Evolutionary conservation across 2,797 vertebrate genomes (phyloP), one percentile per base, ranked within the genome.

Genomic region (Threskiornis aethiopicus): DNA sequence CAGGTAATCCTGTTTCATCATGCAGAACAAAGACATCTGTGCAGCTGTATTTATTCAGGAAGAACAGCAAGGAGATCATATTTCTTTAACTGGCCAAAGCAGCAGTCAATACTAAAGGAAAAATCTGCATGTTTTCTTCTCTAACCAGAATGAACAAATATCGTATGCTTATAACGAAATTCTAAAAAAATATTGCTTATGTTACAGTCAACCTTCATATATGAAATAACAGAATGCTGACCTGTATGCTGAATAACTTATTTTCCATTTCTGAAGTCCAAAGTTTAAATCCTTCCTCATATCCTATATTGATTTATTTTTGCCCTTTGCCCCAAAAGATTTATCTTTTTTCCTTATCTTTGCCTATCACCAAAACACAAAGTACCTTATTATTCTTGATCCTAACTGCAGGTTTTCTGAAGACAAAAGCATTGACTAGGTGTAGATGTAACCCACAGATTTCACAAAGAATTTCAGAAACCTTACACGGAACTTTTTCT

Each of bases 1-100:
- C 83, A 89, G 39, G 58, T 89, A 96, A 89, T 70, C n/a, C 35
- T 84, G n/a, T 85, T 94, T 90, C 57, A 73, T 72, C 54, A 54
- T 25, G n/a, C 9, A 26, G 79, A 92, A 92, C 82, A 93, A 80
- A 80, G 76, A 58, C 57, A 62, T 61, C 59, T 71, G 47, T 62
- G 54, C 39, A 85, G 65, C 61, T 95, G 70, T 42, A 67, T 84
- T 93, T 64, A 75, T 87, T 94, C 61, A 72, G 71, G n/a, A 87
- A 81, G 39, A 87, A 67, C 14, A 94, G 47, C 69, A 75, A 20
- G 25, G 37, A 84, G 81, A 89, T 80, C 26, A 13, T 54, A 49
- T 93, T 88, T 81, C 89, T 86, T 67, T 69, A 55, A 82, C 54
- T 39, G 10, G 51, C 28, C 59, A 70, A 90, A 95, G 37, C 52